phyloP scores from a whole-genome alignment of 1,140 invertebrate genomes.

The Macrobrachium rosenbergii region DNA sequence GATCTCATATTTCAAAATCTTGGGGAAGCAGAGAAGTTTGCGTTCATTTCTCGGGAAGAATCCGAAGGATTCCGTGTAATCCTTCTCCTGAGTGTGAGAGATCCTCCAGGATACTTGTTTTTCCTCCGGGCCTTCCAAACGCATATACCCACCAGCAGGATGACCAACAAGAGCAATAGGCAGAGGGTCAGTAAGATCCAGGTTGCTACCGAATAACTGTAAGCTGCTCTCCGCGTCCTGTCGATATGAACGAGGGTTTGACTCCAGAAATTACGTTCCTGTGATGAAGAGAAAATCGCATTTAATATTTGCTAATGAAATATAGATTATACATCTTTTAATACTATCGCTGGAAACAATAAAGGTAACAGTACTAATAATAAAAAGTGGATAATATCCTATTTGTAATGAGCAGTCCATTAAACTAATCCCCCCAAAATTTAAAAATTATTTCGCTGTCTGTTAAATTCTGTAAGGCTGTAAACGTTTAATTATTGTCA shows the following conservation, averaged over 20 bases:
- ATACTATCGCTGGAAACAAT: too few relatives aligned
- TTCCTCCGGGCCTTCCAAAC: not conserved
- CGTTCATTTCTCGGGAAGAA: not conserved
- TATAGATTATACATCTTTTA: too few relatives aligned
- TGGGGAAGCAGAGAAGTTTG: too few relatives aligned
- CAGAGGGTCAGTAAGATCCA: constrained; percentile 43
- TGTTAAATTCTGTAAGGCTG: too few relatives aligned
- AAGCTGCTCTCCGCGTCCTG: not conserved
- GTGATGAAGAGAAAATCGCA: not conserved
- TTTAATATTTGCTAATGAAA: not conserved
- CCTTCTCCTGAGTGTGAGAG: constrained; percentile 7
- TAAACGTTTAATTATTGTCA: too few relatives aligned
- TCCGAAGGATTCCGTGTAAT: constrained; percentile 7
- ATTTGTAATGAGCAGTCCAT: too few relatives aligned
- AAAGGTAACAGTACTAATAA: too few relatives aligned
- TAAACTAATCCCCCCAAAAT: too few relatives aligned
- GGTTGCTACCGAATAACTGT: constrained; percentile 18
- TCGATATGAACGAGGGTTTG: constrained; percentile 20
- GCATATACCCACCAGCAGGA: constrained; percentile 1
- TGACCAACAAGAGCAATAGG: constrained; percentile 5
- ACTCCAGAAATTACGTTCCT: constrained; percentile 37
- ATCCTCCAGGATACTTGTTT: constrained; percentile 5
- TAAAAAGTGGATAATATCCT: too few relatives aligned
- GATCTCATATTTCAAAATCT: too few relatives aligned
- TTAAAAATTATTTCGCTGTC: too few relatives aligned